Evolutionary conservation across 2,888 invertebrate species (phyloP).

Genomic region (Machimus rusticus): DNA sequence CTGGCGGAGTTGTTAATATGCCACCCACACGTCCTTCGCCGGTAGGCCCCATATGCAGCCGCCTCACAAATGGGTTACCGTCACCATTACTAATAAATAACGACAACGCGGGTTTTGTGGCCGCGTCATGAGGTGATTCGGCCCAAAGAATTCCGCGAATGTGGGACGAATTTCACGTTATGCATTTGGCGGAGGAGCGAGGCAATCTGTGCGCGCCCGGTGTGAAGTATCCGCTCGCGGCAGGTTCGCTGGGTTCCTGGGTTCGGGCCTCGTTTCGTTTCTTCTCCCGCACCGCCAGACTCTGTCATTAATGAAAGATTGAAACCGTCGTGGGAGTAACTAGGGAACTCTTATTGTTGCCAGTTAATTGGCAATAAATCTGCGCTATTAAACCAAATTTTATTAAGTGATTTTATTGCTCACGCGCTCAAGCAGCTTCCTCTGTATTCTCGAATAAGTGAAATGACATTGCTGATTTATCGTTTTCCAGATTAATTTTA

Average conservation of each 20-base stretch:
- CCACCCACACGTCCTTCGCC: conserved; percentile 29
- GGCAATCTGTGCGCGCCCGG: background rate
- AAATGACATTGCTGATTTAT: background rate
- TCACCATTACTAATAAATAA: conserved; percentile 43
- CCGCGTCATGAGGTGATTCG: conserved; percentile 14
- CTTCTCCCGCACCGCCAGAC: background rate
- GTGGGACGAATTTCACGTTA: conserved; percentile 26
- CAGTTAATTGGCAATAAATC: conserved; percentile 31
- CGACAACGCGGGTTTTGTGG: conserved; percentile 13
- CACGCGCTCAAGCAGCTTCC: background rate
- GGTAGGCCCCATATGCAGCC: conserved; percentile 8
- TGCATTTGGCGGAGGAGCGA: background rate
- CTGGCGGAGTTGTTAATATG: conserved; percentile 24
- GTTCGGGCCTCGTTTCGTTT: background rate
- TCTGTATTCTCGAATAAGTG: background rate
- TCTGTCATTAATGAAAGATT: background rate
- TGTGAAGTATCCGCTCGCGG: background rate
- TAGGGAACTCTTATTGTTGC: conserved; percentile 21
- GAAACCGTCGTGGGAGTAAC: conserved; percentile 5
- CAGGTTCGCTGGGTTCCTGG: background rate
- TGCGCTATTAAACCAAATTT: conserved; percentile 23
- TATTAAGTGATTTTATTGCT: conserved; percentile 26
- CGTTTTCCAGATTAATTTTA: background rate
- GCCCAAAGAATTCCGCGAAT: conserved; percentile 33
- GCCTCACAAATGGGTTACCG: conserved; percentile 43